Percentiles rank a stretch among this genome's conserved stretches.
phyloP scores from a whole-genome alignment of 92 coral and sea anemone genomes.

The Plumapathes pennacea region DNA sequence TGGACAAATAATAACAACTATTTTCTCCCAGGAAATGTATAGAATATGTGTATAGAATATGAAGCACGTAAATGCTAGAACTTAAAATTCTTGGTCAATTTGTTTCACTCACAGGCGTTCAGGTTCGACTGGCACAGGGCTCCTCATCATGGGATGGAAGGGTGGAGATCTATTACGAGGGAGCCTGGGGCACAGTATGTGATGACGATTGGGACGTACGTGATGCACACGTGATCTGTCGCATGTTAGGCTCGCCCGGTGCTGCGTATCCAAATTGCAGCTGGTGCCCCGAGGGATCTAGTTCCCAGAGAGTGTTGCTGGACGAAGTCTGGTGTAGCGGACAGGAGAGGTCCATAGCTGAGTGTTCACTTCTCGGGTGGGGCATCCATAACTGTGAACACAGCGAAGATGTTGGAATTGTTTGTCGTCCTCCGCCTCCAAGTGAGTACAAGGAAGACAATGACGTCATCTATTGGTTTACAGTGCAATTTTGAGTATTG shows the following conservation, averaged over 20 bases:
- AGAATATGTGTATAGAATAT: no score
- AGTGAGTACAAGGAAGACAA: no score
- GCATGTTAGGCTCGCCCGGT: constrained; percentile 54
- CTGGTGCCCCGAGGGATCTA: constrained; percentile 16
- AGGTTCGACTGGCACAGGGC: no score
- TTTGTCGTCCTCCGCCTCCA: no score
- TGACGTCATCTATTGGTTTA: no score
- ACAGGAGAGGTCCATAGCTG: constrained; percentile 26
- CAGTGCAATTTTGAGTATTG: no score
- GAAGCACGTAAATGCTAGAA: no score
- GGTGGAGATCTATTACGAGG: constrained; percentile 39
- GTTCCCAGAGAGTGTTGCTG: constrained; percentile 16
- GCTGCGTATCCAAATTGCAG: constrained; percentile 3
- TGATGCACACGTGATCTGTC: constrained; percentile 56
- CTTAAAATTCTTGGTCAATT: no score
- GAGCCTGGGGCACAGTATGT: constrained; percentile 63
- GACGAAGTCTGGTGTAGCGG: constrained; percentile 59
- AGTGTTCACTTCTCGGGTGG: constrained; percentile 44
- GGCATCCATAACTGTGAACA: constrained; percentile 50
- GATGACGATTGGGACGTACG: constrained; percentile 38
- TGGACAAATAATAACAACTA: no score
- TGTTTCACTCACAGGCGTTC: no score
- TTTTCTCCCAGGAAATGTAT: no score
- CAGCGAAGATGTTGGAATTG: constrained; percentile 50
- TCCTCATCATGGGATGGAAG: no score